phyloP scores from a whole-genome alignment of 1,140 invertebrate species.

The Heliconius melpomene region DNA sequence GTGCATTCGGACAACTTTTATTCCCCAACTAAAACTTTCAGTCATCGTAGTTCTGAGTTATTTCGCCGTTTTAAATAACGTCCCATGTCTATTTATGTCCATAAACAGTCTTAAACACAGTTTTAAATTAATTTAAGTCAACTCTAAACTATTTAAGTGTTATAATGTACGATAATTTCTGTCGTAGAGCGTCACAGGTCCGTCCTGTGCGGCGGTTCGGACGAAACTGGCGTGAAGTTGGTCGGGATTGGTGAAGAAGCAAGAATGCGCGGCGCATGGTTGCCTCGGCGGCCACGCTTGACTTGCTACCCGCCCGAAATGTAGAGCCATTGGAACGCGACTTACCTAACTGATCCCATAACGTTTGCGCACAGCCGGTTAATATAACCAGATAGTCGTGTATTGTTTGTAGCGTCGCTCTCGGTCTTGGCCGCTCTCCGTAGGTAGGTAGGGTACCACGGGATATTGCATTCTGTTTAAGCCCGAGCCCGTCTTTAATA shows the following conservation, averaged over 20 bases:
- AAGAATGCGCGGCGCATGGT: slow-evolving; percentile 78
- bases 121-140: slow-evolving; percentile 53
- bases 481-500: slow-evolving; percentile 16
- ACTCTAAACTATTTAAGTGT: slow-evolving; percentile 69
- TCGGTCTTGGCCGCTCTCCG: slow-evolving; percentile 66
- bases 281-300: slow-evolving; percentile 68
- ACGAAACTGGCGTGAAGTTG: slow-evolving; percentile 75
- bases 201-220: slow-evolving; percentile 53
- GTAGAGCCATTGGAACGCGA: slow-evolving; percentile 39
- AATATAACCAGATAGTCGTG: slow-evolving; percentile 76
- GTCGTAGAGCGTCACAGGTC: slow-evolving; percentile 52
- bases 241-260: slow-evolving; percentile 72
- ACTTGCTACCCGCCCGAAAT: slow-evolving; percentile 54
- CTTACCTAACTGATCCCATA: slow-evolving; percentile 12
- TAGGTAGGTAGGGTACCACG: slow-evolving; percentile 51
- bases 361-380: slow-evolving; percentile 48
- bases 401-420: slow-evolving; percentile 75
- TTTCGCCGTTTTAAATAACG: slow-evolving; percentile 40
- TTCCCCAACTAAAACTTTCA: slow-evolving; percentile 66
- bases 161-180: slow-evolving; percentile 69
- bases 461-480: slow-evolving; percentile 8
- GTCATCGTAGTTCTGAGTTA: slow-evolving; percentile 62
- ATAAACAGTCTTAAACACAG: slow-evolving; percentile 37
- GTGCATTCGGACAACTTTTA: slow-evolving; percentile 74
- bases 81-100: slow-evolving; percentile 57